Conservation (phyloP, 2,113 vertebrate genomes). For the Menidia beryllina region DNA sequence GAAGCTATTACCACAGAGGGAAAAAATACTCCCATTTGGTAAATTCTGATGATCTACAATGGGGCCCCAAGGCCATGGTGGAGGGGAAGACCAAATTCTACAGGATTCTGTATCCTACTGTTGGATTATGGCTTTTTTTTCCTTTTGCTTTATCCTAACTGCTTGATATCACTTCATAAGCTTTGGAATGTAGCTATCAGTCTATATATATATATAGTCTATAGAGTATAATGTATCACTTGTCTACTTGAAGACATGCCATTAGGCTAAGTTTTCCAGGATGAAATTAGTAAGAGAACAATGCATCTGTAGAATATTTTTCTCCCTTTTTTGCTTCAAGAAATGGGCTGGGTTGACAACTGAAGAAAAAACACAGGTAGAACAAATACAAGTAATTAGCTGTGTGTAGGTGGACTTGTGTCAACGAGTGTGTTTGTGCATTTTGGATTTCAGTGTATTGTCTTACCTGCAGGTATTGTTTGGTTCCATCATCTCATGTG, state of each 20-base stretch:
- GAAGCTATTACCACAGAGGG: constrained; percentile 68
- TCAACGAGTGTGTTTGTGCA: constrained; percentile 13
- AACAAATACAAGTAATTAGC: constrained; percentile 56
- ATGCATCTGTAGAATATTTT: constrained; percentile 55
- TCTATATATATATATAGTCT: too few species aligned
- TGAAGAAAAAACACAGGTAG: constrained; percentile 19
- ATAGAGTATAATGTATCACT: constrained; percentile 51
- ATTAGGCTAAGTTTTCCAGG: constrained; percentile 64
- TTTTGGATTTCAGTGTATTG: constrained; percentile 17
- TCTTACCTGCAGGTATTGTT: constrained; percentile 47
- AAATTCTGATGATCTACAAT: constrained; percentile 76
- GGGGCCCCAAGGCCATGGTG: constrained; percentile 60
- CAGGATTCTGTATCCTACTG: constrained; percentile 59
- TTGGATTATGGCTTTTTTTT: constrained; percentile 40
- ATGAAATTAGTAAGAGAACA: too few species aligned
- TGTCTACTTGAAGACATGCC: constrained; percentile 55
- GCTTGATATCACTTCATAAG: constrained; percentile 48
- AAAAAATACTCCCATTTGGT: constrained; percentile 77
- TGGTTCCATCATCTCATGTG: constrained; percentile 23
- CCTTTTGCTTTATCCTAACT: constrained; percentile 23
- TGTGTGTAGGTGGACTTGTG: constrained; percentile 39
- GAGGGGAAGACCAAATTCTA: constrained; percentile 60
- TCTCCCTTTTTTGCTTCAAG: constrained; percentile 53
- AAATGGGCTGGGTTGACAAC: constrained; percentile 55
- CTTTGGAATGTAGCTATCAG: constrained; percentile 43